Conservation (phyloP, 2,113 vertebrate genomes). For the Chionodraco myersi region DNA sequence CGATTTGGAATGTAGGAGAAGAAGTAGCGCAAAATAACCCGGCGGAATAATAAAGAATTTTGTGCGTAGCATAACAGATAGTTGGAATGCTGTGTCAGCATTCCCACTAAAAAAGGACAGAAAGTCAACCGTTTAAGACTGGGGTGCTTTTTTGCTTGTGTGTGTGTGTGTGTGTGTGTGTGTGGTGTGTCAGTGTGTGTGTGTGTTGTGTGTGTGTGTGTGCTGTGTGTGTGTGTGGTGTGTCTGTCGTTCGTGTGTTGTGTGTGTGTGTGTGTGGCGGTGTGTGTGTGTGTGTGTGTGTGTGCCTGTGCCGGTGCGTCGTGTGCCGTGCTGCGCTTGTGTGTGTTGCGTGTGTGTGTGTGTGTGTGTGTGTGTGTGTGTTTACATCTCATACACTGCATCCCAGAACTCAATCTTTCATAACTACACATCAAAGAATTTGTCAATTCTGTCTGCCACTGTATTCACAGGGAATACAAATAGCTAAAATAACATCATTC, state of each 20-base stretch:
- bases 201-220: background rate
- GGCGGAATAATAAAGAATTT: too few relatives aligned
- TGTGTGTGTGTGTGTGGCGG: background rate
- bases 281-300: background rate
- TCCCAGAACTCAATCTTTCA: conserved; percentile 10
- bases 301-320: too few relatives aligned
- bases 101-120: background rate
- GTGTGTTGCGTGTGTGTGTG: background rate
- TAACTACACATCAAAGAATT: conserved; percentile 1
- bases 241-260: too few relatives aligned
- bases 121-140: background rate
- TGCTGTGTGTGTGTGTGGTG: too few relatives aligned
- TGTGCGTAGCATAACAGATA: too few relatives aligned
- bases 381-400: conserved; percentile 5
- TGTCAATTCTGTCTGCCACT: conserved; percentile 17
- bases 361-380: background rate
- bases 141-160: background rate
- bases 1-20: too few relatives aligned
- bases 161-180: background rate
- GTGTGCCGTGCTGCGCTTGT: too few relatives aligned
- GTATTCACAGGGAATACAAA: conserved; percentile 47
- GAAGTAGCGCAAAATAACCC: too few relatives aligned
- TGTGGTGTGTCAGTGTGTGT: too few relatives aligned
- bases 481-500: conserved; percentile 36
- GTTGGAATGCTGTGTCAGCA: too few relatives aligned